phyloP scores from a whole-genome alignment of 1,140 invertebrate genomes.

The Caenorhabditis latens region DNA sequence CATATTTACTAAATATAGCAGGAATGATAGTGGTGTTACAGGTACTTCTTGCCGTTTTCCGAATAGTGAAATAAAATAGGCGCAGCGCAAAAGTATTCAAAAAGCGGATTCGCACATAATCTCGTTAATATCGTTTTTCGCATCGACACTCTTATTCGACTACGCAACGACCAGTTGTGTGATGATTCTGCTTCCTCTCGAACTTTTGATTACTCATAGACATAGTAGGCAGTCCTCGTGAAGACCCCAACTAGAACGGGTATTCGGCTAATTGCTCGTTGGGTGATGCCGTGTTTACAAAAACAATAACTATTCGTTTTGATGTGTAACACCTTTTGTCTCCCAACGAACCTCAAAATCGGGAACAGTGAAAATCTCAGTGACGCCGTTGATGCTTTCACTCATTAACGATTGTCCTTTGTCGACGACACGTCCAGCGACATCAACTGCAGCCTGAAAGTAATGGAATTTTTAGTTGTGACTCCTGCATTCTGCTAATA shows the following conservation, averaged over 20 bases:
- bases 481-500: too few relatives aligned
- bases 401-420: constrained; percentile 53
- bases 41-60: too few relatives aligned
- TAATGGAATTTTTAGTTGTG: neutral
- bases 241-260: neutral
- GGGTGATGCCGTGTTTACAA: too few relatives aligned
- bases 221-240: too few relatives aligned
- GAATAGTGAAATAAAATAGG: neutral
- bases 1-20: neutral
- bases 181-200: neutral
- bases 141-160: neutral
- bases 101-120: constrained; percentile 24
- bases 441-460: constrained; percentile 46
- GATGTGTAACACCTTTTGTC: neutral
- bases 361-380: constrained; percentile 56
- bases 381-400: constrained; percentile 61
- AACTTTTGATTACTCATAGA: constrained; percentile 13
- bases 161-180: neutral
- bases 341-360: constrained; percentile 54
- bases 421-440: constrained; percentile 55
- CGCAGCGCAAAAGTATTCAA: neutral
- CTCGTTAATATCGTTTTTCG: constrained; percentile 55
- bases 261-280: constrained; percentile 4
- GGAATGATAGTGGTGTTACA: neutral
- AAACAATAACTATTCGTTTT: too few relatives aligned